Conservation (phyloP, 2,797 vertebrate species). For the Apodemus agrarius region DNA sequence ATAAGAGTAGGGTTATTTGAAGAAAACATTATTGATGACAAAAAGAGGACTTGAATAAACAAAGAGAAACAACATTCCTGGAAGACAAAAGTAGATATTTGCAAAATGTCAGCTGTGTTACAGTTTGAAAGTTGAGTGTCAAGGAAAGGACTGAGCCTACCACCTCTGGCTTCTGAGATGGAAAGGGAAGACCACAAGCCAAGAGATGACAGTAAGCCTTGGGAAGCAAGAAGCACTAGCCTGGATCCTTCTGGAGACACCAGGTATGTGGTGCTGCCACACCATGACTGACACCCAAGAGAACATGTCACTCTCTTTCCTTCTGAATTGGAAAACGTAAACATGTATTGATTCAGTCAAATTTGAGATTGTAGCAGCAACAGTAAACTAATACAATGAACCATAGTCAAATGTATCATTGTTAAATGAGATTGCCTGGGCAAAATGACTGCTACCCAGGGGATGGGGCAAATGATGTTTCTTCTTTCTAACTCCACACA, state of each 20-base stretch:
- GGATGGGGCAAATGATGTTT: background rate
- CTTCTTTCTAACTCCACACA: background rate
- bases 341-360: background rate
- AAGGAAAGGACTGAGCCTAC: background rate
- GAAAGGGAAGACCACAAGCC: background rate
- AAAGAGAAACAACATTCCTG: background rate
- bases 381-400: background rate
- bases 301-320: background rate
- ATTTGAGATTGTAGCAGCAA: background rate
- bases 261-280: background rate
- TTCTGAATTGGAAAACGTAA: background rate
- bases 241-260: background rate
- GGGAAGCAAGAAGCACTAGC: background rate
- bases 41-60: background rate
- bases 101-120: background rate
- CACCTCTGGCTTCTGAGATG: background rate
- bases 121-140: slow-evolving; percentile 5
- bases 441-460: background rate
- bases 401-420: background rate
- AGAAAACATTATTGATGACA: slow-evolving; percentile 7
- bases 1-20: background rate
- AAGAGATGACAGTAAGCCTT: background rate
- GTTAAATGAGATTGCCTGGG: background rate
- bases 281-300: no score
- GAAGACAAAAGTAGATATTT: background rate